These are phyloP conservation scores for Campaea margaritaria DNA, from an alignment of 2,888 invertebrate genomes.

Conservation along the genomic window DNA sequence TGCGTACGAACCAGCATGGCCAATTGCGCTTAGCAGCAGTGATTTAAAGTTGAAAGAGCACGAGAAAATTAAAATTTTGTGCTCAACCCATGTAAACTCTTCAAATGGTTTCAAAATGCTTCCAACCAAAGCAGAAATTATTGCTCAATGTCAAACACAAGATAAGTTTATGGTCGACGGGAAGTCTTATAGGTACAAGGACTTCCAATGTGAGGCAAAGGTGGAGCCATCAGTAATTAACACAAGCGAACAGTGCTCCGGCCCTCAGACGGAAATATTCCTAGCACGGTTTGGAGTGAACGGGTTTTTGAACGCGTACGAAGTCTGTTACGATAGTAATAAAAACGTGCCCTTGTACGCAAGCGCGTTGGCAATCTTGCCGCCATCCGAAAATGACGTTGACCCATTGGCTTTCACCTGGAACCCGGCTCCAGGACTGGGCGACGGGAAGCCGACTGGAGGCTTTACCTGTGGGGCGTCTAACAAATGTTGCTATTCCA, in stretches of 20 bases:
- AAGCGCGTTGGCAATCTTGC: conserved; percentile 1
- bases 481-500: conserved; percentile 13
- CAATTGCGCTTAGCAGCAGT: conserved; percentile 4
- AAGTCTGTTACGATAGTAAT: conserved; percentile 30
- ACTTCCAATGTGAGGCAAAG: conserved; percentile 29
- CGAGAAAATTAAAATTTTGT: conserved; percentile 26
- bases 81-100: conserved; percentile 23
- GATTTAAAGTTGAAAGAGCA: conserved; percentile 10
- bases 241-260: conserved; percentile 19
- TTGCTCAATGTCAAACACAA: conserved; percentile 34
- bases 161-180: conserved; percentile 34
- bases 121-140: conserved; percentile 22
- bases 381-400: conserved; percentile 13
- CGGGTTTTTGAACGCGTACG: conserved; percentile 30
- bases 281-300: conserved; percentile 30
- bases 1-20: neutral
- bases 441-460: conserved; percentile 14
- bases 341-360: conserved; percentile 19
- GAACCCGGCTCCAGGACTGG: conserved; percentile 7
- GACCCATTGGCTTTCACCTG: conserved; percentile 11
- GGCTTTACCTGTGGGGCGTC: conserved; percentile 2
- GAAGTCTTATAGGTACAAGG: conserved; percentile 28
- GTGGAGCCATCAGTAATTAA: conserved; percentile 18
- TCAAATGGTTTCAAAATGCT: conserved; percentile 28
- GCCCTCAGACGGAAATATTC: conserved; percentile 20